Percentiles rank a stretch among this genome's conserved stretches.
Evolutionary conservation across 2,888 invertebrate species (phyloP).

Genomic region (Enchytraeus crypticus): DNA sequence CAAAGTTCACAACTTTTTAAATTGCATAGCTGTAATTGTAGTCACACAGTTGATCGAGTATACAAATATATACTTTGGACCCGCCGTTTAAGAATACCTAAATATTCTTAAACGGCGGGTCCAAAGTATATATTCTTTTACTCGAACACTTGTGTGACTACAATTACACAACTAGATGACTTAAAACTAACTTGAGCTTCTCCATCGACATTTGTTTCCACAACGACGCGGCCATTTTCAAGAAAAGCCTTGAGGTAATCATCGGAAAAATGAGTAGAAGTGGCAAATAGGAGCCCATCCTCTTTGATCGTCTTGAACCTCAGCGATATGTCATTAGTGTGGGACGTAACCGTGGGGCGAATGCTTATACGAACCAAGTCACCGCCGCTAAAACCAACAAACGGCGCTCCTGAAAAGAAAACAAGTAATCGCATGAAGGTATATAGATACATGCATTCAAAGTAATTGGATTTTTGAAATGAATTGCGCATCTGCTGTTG

Average conservation of each 20-base stretch:
- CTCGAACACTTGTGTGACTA: too few relatives aligned
- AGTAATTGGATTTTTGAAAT: neutral
- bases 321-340: constrained; percentile 44
- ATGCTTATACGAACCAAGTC: constrained; percentile 26
- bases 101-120: too few relatives aligned
- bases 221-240: constrained; percentile 31
- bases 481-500: neutral
- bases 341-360: constrained; percentile 25
- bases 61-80: too few relatives aligned
- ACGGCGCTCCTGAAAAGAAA: constrained; percentile 34
- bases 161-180: too few relatives aligned
- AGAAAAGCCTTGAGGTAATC: constrained; percentile 36
- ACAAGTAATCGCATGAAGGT: too few relatives aligned
- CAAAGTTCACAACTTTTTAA: too few relatives aligned
- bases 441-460: neutral
- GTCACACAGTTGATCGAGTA: too few relatives aligned
- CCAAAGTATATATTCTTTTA: too few relatives aligned
- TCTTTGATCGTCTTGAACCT: constrained; percentile 39
- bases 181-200: constrained; percentile 5
- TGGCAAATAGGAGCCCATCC: constrained; percentile 40
- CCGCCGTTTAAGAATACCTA: too few relatives aligned
- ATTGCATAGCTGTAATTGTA: too few relatives aligned
- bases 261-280: constrained; percentile 27
- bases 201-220: constrained; percentile 19
- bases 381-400: constrained; percentile 38